Percentiles rank a stretch among this genome's conserved stretches.
Conservation (phyloP, 64 coral and sea anemone genomes). For the Porites australiensis region DNA sequence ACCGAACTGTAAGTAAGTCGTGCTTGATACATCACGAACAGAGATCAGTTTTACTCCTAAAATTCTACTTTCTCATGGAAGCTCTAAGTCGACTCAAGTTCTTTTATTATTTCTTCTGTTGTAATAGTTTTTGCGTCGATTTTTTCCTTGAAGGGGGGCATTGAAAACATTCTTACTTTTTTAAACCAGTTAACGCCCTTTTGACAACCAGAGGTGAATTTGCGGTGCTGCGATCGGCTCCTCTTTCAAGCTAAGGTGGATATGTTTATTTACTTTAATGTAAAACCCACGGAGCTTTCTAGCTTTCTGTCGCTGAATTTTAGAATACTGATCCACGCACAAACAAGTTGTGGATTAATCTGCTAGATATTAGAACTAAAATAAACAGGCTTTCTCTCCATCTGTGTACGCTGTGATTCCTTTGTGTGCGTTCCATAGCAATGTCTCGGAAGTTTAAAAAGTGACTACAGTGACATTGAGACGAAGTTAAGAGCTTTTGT, state of each 20-base stretch:
- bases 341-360: constrained; percentile 10
- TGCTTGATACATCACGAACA: constrained; percentile 1
- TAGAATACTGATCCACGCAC: background rate
- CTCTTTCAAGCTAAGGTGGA: background rate
- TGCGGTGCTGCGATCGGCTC: no score
- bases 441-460: background rate
- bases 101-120: background rate
- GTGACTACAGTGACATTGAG: background rate
- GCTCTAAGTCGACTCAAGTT: background rate
- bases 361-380: background rate
- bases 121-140: background rate
- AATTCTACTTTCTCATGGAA: no score
- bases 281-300: background rate
- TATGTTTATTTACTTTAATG: background rate
- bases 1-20: background rate
- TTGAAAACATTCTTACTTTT: constrained; percentile 19
- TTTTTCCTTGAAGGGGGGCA: background rate
- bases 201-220: background rate
- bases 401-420: background rate
- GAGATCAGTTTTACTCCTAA: no score
- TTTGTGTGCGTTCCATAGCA: background rate
- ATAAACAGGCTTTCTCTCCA: background rate
- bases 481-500: background rate
- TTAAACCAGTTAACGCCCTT: constrained; percentile 40
- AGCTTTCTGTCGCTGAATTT: background rate